Conservation (phyloP, 35 echinoderm and acorn worm species). For the Acanthaster planci region DNA sequence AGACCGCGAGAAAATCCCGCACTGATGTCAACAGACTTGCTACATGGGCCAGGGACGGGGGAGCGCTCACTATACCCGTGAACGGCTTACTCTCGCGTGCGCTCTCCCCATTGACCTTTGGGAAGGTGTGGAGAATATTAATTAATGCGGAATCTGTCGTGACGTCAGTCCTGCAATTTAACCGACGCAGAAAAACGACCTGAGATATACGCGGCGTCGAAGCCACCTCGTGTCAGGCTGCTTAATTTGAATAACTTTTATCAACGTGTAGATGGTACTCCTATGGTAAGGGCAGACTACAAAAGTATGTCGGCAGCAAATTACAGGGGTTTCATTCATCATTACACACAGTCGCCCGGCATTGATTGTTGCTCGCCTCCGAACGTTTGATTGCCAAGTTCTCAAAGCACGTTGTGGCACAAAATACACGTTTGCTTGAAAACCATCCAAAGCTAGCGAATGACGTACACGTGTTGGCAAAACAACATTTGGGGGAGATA, state of each 20-base stretch:
- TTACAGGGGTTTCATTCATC: background rate
- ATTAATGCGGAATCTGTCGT: slow-evolving; percentile 25
- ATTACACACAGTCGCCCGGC: background rate
- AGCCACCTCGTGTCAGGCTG: slow-evolving; percentile 7
- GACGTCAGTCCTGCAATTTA: slow-evolving; percentile 29
- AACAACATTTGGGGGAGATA: slow-evolving; percentile 29
- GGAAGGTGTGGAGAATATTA: slow-evolving; percentile 19
- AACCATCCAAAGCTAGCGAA: slow-evolving; percentile 13
- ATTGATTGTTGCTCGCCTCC: slow-evolving; percentile 1
- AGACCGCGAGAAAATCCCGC: no score
- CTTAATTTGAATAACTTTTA: slow-evolving; percentile 18
- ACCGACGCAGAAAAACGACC: background rate
- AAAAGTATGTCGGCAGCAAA: background rate
- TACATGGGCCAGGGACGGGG: background rate
- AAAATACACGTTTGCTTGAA: slow-evolving; percentile 27
- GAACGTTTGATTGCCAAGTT: background rate
- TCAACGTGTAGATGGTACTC: slow-evolving; percentile 12
- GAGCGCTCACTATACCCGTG: background rate
- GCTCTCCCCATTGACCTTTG: background rate
- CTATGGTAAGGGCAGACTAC: background rate
- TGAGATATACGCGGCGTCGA: background rate
- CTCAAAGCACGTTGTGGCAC: background rate
- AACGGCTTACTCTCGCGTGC: background rate
- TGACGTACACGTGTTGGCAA: slow-evolving; percentile 28
- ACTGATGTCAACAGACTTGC: no score